Evolutionary conservation across 2,888 invertebrate species (phyloP).

Genomic region (Epinotia ramella): DNA sequence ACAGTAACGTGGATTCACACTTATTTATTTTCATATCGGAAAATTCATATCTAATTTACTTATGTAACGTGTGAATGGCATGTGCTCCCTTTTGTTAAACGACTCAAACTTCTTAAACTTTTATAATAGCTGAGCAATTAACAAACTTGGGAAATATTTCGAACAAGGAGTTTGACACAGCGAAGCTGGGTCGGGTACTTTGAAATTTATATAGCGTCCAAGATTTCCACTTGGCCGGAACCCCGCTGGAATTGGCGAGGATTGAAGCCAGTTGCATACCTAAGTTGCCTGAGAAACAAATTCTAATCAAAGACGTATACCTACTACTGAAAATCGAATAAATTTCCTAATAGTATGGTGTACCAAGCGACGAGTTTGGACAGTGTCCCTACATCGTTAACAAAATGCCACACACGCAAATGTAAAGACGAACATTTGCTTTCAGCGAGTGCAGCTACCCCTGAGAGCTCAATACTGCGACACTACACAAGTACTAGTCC

Average conservation of each 20-base stretch:
- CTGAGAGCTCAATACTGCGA: slow-evolving; percentile 9
- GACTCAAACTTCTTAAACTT: slow-evolving; percentile 18
- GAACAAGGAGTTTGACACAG: slow-evolving; percentile 29
- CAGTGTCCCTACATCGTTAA: not conserved
- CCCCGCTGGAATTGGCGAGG: slow-evolving; percentile 1
- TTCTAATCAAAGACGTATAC: not conserved
- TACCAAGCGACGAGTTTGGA: not conserved
- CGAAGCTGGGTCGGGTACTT: slow-evolving; percentile 27
- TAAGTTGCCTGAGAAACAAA: slow-evolving; percentile 8
- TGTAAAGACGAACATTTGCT: slow-evolving; percentile 22
- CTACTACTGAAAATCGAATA: not conserved
- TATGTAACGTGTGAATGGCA: not conserved
- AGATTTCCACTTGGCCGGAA: slow-evolving; percentile 6
- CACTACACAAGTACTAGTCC: slow-evolving; percentile 1
- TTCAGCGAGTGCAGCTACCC: slow-evolving; percentile 32
- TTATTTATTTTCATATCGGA: not conserved
- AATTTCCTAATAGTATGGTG: not conserved
- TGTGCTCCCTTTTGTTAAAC: not conserved
- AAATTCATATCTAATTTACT: no score
- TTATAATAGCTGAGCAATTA: slow-evolving; percentile 28
- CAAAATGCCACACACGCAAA: slow-evolving; percentile 11
- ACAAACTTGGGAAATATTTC: slow-evolving; percentile 25
- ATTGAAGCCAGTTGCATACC: slow-evolving; percentile 32
- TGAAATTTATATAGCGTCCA: slow-evolving; percentile 29
- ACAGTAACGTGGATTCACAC: slow-evolving; percentile 1